Conservation (phyloP, 2,113 vertebrate genomes). For the Ivindomyrus marchei region DNA sequence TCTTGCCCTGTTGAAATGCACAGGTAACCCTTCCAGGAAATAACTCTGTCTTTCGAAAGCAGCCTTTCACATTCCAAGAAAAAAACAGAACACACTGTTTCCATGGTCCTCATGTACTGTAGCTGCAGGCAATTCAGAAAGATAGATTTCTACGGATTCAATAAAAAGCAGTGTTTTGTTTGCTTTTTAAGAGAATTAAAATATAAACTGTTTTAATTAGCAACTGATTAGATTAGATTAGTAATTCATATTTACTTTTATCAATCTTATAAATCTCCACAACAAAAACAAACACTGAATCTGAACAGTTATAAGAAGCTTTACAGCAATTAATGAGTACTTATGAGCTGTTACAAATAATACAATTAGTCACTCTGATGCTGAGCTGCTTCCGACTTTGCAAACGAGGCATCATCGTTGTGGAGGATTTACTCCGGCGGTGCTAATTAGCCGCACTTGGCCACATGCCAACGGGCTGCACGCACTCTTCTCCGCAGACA, state of each 20-base stretch:
- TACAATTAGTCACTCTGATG: background rate
- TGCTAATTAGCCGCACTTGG: background rate
- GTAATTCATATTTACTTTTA: background rate
- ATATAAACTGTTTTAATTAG: background rate
- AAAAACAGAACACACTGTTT: background rate
- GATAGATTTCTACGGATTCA: background rate
- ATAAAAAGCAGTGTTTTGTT: background rate
- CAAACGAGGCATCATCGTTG: background rate
- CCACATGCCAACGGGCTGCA: background rate
- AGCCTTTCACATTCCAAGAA: background rate
- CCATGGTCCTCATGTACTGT: background rate
- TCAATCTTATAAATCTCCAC: background rate
- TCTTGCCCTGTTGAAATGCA: conserved; percentile 89
- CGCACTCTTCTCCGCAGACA: conserved; percentile 59
- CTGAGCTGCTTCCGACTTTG: background rate
- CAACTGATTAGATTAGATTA: background rate
- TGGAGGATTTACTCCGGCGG: background rate
- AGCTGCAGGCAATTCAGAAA: background rate
- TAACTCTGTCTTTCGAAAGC: background rate
- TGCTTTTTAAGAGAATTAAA: background rate
- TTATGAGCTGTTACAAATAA: background rate
- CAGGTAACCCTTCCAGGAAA: conserved; percentile 65
- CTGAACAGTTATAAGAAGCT: background rate
- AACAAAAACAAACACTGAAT: background rate
- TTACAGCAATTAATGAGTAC: background rate